Conservation (phyloP, 2,888 invertebrate genomes). For the Dorcus hopei region DNA sequence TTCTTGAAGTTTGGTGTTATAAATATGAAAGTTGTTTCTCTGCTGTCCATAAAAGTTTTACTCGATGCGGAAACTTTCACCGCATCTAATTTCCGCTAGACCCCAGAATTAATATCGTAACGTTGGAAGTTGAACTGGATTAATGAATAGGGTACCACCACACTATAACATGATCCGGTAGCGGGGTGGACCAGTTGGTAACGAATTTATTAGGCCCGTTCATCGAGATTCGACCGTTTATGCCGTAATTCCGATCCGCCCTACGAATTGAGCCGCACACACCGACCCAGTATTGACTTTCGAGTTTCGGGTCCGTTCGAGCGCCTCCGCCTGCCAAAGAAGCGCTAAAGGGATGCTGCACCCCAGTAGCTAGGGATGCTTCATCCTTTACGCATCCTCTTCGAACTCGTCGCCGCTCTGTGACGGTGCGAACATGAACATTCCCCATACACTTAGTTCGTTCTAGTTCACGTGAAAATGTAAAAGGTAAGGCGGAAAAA, state of each 20-base stretch:
- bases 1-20: too few species aligned
- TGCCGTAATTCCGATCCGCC: slow-evolving; percentile 29
- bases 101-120: background rate
- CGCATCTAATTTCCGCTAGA: background rate
- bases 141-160: background rate
- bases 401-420: slow-evolving; percentile 21
- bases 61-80: background rate
- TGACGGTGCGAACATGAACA: slow-evolving; percentile 29
- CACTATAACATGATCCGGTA: background rate
- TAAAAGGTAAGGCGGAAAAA: slow-evolving; percentile 33
- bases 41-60: background rate
- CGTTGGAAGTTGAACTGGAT: background rate
- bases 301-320: slow-evolving; percentile 39
- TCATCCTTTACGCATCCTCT: slow-evolving; percentile 28
- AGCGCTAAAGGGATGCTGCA: slow-evolving; percentile 44
- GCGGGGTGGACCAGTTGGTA: background rate
- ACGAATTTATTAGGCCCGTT: slow-evolving; percentile 6
- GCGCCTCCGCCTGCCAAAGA: slow-evolving; percentile 37
- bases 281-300: slow-evolving; percentile 45
- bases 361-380: slow-evolving; percentile 45
- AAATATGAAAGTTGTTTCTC: background rate
- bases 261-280: slow-evolving; percentile 32
- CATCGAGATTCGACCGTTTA: slow-evolving; percentile 6
- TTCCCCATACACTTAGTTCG: slow-evolving; percentile 9
- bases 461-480: slow-evolving; percentile 30